Evolutionary conservation across 1,140 invertebrate species (phyloP).

Genomic region (Bathynomus jamesi): DNA sequence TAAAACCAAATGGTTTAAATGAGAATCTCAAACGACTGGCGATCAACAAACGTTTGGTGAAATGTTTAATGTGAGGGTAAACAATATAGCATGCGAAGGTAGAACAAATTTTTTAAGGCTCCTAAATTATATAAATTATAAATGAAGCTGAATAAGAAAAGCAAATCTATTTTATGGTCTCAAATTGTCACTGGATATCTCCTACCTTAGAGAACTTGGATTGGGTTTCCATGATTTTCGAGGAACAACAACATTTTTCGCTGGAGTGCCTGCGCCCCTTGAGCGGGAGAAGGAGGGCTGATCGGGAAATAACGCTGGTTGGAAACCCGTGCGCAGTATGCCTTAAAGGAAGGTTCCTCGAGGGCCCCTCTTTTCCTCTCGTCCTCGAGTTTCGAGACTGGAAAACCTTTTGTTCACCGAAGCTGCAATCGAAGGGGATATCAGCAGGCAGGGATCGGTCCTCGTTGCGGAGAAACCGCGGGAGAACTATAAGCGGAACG

Average conservation of each 20-base stretch:
- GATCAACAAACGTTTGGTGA: no score
- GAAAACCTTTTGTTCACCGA: conserved; percentile 25
- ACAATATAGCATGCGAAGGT: no score
- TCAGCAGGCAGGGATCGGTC: conserved; percentile 26
- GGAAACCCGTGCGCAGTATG: conserved; percentile 33
- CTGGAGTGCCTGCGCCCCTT: conserved; percentile 26
- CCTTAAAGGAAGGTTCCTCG: conserved; percentile 19
- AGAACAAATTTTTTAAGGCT: no score
- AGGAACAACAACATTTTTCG: conserved; percentile 35
- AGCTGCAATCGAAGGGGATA: conserved; percentile 15
- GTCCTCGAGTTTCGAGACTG: conserved; percentile 23
- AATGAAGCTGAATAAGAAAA: no score
- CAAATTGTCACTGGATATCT: no score
- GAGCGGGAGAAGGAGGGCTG: conserved; percentile 32
- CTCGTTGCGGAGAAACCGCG: conserved; percentile 32
- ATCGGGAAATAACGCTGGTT: conserved; percentile 15
- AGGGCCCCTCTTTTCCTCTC: conserved; percentile 8
- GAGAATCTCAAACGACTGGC: no score
- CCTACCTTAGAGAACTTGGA: conserved; percentile 31
- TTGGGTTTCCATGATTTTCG: conserved; percentile 35
- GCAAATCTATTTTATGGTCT: no score
- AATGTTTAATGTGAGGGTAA: no score
- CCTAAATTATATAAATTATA: no score
- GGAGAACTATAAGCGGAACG: conserved; percentile 34
- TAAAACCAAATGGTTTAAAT: no score